phyloP scores from a whole-genome alignment of 2,113 vertebrate species.

The Hypomesus transpacificus region DNA sequence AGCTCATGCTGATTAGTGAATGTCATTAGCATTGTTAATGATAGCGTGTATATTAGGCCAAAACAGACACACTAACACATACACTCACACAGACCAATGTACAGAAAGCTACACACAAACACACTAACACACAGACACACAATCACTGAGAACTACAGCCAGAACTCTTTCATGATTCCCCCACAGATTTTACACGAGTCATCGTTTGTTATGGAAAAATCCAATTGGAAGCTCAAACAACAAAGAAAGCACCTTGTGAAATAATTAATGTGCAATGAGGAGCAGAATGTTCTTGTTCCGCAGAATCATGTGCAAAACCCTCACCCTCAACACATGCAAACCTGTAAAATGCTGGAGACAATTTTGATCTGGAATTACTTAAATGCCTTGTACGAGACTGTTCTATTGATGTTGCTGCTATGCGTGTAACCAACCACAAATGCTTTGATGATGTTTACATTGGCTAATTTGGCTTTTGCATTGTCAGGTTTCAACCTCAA shows the following conservation, averaged over 20 bases:
- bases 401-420: too few relatives aligned
- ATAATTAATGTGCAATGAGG: conserved; percentile 23
- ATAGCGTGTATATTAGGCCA: background rate
- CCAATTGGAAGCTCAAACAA: conserved; percentile 14
- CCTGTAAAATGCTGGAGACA: background rate
- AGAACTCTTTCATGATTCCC: background rate
- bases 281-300: conserved; percentile 22
- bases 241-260: conserved; percentile 9
- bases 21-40: background rate
- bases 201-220: conserved; percentile 34
- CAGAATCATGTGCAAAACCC: background rate
- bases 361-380: too few relatives aligned
- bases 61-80: background rate
- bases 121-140: background rate
- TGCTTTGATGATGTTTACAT: too few relatives aligned
- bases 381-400: too few relatives aligned
- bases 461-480: too few relatives aligned
- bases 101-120: background rate
- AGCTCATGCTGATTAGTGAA: conserved; percentile 21
- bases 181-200: conserved; percentile 10
- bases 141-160: background rate
- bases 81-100: background rate
- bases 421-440: too few relatives aligned
- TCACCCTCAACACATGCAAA: conserved; percentile 9
- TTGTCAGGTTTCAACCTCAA: too few relatives aligned